Conservation (phyloP, 2,113 vertebrate genomes). For the Emydura subglobosa region DNA sequence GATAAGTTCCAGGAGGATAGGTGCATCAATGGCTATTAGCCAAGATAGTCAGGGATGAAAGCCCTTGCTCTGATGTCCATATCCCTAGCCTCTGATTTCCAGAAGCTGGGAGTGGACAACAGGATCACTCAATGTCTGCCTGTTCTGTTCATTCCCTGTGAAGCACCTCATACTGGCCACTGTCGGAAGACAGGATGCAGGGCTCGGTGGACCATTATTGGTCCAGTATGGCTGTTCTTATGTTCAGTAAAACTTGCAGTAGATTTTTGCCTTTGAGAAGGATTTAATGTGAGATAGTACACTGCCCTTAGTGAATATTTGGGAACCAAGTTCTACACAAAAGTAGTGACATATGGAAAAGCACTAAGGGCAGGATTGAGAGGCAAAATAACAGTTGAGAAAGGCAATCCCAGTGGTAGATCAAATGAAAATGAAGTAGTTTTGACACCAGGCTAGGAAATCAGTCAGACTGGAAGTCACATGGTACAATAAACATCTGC, state of each 20-base stretch:
- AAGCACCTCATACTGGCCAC: not conserved
- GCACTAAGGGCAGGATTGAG: not conserved
- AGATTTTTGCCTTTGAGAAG: not conserved
- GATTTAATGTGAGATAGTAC: not conserved
- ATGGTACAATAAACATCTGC: too few species aligned
- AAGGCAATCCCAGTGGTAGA: not conserved
- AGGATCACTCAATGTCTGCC: not conserved
- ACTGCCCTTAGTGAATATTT: not conserved
- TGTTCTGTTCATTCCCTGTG: not conserved
- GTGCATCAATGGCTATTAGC: not conserved
- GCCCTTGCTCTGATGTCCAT: not conserved
- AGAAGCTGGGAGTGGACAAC: not conserved
- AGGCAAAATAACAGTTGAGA: not conserved
- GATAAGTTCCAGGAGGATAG: not conserved
- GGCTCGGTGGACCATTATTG: not conserved
- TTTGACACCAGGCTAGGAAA: too few species aligned
- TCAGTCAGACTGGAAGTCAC: too few species aligned
- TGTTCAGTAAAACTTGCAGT: not conserved
- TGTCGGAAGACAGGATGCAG: not conserved
- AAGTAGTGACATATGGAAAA: not conserved
- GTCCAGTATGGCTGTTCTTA: not conserved
- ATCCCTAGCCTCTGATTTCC: not conserved
- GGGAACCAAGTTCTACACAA: not conserved
- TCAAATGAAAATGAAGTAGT: not conserved
- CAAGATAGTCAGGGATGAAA: not conserved